Base-by-base conservation (phyloP, 2,113 vertebrate genomes). In the Toxostoma redivivum region DNA sequence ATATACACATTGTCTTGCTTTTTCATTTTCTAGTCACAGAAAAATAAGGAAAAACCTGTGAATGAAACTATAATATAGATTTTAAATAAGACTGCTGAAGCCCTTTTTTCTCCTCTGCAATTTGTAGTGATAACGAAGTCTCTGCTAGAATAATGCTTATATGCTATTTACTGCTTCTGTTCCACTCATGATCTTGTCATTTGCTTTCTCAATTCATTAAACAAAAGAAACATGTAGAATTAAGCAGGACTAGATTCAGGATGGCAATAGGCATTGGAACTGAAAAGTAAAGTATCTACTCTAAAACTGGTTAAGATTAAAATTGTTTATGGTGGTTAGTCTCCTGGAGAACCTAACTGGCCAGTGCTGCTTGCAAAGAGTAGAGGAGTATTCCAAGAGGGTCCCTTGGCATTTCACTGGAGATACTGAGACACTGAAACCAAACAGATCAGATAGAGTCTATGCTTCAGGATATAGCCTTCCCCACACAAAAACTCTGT, bases 1-100 rank as follows among this genome's bases (percentile, higher is more conserved):
- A 51, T 82, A 95, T 81, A 65, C 94, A 93, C 94, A 97, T 97
- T 95, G 95, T 98, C 97, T 98, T 94, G 96, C 94, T 94, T 72
- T 97, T 97, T 48, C 91, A 74, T 96, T 97, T 96, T 96, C 18
- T 94, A 95, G 65, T 96, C 48, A 58, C 15, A 76, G 20, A 95
- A 86, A 95, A 95, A 70, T 50, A 78, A 72, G 44, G 83, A 89
- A 90, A 86, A 72, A 31, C 8, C 2, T 1, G 0, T 30, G 7
- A n/a, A 89, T 45, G 58, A 78, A 92, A 91, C 86, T 33, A 47
- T 22, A 7, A 58, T 37, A 24, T 2, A 25, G 50, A 81, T 76
- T 90, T 88, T 76, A 79, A 90, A 82, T 48, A 48, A 40, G 48
- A 53, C 23, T 24, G 4, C 42, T 81, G 62, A 71, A 93, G 44